phyloP scores from a whole-genome alignment of 2,888 invertebrate species.

The Brenthis ino region DNA sequence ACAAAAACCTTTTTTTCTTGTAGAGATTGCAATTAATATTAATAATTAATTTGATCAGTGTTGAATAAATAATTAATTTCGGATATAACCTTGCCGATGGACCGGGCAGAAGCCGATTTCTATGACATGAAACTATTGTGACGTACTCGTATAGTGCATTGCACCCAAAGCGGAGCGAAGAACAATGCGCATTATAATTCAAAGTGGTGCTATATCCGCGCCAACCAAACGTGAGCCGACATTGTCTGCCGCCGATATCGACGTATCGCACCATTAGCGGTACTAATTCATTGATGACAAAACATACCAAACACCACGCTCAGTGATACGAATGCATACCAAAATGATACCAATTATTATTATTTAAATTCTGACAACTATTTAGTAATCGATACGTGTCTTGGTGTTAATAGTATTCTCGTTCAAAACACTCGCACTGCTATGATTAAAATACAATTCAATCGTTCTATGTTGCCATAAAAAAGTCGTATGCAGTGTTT shows the following conservation, averaged over 20 bases:
- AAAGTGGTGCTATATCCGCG: conserved; percentile 77
- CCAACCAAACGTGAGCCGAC: conserved; percentile 64
- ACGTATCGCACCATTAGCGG: conserved; percentile 45
- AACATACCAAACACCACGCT: conserved; percentile 11
- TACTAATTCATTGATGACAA: conserved; percentile 53
- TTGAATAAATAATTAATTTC: conserved; percentile 29
- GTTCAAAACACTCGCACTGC: too few species aligned
- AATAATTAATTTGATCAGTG: too few species aligned
- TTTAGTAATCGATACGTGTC: too few species aligned
- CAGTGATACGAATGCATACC: too few species aligned
- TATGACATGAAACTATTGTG: conserved; percentile 74
- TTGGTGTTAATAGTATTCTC: too few species aligned
- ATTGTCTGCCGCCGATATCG: conserved; percentile 37
- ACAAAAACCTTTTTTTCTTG: too few species aligned
- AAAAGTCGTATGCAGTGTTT: too few species aligned
- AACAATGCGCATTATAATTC: conserved; percentile 81
- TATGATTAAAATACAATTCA: too few species aligned
- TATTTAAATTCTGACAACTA: conserved; percentile 1
- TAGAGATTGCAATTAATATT: too few species aligned
- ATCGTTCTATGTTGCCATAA: too few species aligned
- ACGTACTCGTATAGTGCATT: conserved; percentile 64
- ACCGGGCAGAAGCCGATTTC: conserved; percentile 62
- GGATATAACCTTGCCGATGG: conserved; percentile 44
- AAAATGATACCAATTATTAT: too few species aligned
- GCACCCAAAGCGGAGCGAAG: conserved; percentile 70